These are phyloP conservation scores for Virgularia gustaviana DNA, from an alignment of 92 coral and sea anemone species.

Conservation along the genomic window DNA sequence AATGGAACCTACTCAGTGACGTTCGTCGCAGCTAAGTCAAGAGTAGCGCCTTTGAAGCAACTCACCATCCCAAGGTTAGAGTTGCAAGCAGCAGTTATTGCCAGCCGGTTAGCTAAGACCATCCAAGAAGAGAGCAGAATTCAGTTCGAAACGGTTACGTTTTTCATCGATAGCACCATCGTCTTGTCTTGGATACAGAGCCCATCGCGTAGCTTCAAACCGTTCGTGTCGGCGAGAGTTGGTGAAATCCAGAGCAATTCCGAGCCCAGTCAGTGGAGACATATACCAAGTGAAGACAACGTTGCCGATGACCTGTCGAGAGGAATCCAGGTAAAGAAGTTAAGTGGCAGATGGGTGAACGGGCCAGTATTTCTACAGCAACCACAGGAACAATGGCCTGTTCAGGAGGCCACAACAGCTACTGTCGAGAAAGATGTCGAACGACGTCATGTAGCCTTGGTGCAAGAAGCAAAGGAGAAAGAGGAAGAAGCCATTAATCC, in stretches of 20 bases:
- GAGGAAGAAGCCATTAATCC: too few species aligned
- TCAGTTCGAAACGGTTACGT: not conserved
- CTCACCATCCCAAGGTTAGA: slow-evolving; percentile 31
- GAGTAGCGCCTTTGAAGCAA: slow-evolving; percentile 41
- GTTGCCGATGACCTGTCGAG: slow-evolving; percentile 51
- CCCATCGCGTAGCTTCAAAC: slow-evolving; percentile 43
- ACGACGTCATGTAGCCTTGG: slow-evolving; percentile 30
- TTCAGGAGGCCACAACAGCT: slow-evolving; percentile 10
- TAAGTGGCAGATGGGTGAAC: slow-evolving; percentile 36
- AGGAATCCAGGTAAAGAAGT: slow-evolving; percentile 39
- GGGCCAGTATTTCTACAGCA: slow-evolving; percentile 37
- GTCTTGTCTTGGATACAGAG: slow-evolving; percentile 50
- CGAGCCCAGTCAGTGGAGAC: slow-evolving; percentile 40
- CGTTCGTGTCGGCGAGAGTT: slow-evolving; percentile 40
- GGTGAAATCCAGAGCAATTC: slow-evolving; percentile 51
- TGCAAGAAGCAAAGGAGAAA: too few species aligned
- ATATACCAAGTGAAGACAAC: slow-evolving; percentile 47
- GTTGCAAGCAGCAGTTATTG: slow-evolving; percentile 38
- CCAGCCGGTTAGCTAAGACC: slow-evolving; percentile 22
- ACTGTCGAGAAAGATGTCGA: slow-evolving; percentile 29
- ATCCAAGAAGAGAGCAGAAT: slow-evolving; percentile 30
- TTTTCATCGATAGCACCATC: slow-evolving; percentile 45
- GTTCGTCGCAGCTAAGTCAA: slow-evolving; percentile 33
- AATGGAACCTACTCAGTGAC: slow-evolving; percentile 7
- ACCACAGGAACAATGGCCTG: slow-evolving; percentile 35